phyloP scores from a whole-genome alignment of 2,797 vertebrate species.

The Gorsachius magnificus region DNA sequence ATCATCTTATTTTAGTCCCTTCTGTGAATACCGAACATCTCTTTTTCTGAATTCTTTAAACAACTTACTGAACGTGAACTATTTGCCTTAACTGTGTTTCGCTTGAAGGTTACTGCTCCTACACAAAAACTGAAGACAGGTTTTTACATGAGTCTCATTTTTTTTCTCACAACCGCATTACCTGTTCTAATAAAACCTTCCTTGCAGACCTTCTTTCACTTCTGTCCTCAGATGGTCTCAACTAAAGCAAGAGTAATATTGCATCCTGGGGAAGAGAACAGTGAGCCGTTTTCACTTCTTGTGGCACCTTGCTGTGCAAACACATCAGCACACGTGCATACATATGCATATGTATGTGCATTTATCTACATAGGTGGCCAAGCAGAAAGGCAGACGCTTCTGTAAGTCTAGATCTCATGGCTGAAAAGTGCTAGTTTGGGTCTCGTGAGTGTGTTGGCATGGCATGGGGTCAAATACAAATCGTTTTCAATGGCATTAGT shows the following conservation, averaged over 20 bases:
- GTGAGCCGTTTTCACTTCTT: not conserved
- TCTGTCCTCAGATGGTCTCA: not conserved
- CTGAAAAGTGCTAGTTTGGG: not conserved
- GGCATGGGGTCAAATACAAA: not conserved
- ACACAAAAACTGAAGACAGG: not conserved
- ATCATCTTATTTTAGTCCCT: not conserved
- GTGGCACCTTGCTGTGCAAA: not conserved
- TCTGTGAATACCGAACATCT: not conserved
- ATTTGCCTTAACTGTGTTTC: not conserved
- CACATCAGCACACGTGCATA: rapidly evolving
- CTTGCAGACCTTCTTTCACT: not conserved
- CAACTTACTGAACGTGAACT: not conserved
- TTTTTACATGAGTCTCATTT: not conserved
- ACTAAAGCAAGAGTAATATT: not conserved
- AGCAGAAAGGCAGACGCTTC: not conserved
- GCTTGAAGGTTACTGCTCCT: not conserved
- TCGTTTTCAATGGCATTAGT: not conserved
- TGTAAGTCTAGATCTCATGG: not conserved
- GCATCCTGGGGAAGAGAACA: not conserved
- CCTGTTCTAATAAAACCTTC: not conserved
- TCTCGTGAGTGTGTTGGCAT: not conserved
- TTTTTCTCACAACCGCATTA: not conserved
- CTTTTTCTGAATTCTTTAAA: not conserved
- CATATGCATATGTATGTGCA: no score
- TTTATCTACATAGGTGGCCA: not conserved